Base-by-base conservation (phyloP, 2,888 invertebrate genomes). In the Drosophila tanythrix region DNA sequence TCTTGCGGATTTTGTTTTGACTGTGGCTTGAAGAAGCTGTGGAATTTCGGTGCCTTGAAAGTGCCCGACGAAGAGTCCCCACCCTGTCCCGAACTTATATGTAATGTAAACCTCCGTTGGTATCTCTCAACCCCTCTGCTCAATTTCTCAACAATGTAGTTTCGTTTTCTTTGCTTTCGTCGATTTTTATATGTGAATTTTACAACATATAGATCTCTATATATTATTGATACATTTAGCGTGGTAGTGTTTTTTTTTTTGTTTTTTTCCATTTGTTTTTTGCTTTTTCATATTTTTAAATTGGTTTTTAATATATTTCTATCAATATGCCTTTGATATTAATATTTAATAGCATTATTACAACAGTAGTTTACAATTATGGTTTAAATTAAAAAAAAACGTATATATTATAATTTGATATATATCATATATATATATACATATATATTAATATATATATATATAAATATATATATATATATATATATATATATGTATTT, bases 311-410 rank as follows among this genome's bases (percentile, higher is more conserved):
- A 88, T 80, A 83, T 83, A 79, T 76, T 81, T 81, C 79, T 85
- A 85, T 85, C 76, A 89, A 87, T 85, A 85, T 85, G 74, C 89
- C 69, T 70, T 87, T 77, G 75, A 89, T 89, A 85, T 89, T 85
- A 87, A 85, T 89, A 83, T 83, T 85, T 85, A 89, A 85, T 85
- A 85, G n/a, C 89, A 89, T 73, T 70, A 66, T 84, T 89, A 87
- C 79, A 81, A 81, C 87, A 81, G 63, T 81, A 74, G 82, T 87
- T 87, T 84, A 85, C 84, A 84, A 75, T 71, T 89, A 85, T 75
- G 64, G 50, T 79, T 81, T 85, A 67, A 89, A 83, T 67, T 81
- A 70, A 73, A 74, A 82, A 83, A 83, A 84, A 88, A 68, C 64
- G 59, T n/a, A n/a, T n/a, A n/a, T n/a, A n/a, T n/a, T n/a, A n/a